Evolutionary conservation across 2,888 invertebrate species (phyloP).

Genomic region (Drosophila maculinotata): DNA sequence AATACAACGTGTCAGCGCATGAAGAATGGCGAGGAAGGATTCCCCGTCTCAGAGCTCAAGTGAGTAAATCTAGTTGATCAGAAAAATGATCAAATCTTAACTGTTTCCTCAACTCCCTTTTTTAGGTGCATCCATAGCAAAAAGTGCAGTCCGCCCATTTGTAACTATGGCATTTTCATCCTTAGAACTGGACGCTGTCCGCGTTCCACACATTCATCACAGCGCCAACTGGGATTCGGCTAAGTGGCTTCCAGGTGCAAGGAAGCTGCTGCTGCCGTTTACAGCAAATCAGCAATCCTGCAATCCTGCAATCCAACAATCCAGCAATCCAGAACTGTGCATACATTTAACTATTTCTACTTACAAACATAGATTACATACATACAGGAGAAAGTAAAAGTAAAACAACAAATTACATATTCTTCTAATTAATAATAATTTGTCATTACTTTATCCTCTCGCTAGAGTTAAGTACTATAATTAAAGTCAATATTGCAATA

Average conservation of each 20-base stretch:
- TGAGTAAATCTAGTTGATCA: slow-evolving; percentile 70
- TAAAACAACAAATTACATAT: no score
- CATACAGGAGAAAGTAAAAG: slow-evolving; percentile 13
- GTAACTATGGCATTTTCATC: slow-evolving; percentile 81
- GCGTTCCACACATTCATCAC: slow-evolving; percentile 45
- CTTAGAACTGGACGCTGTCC: slow-evolving; percentile 83
- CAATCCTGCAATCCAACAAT: slow-evolving; percentile 22
- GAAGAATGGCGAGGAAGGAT: slow-evolving; percentile 88
- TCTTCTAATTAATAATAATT: no score
- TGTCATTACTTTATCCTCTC: no score
- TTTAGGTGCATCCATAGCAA: slow-evolving; percentile 77
- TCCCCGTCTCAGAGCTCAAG: slow-evolving; percentile 88
- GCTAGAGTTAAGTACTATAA: no score
- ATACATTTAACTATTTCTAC: slow-evolving; percentile 49
- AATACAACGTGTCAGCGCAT: slow-evolving; percentile 87
- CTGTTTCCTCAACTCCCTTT: neutral
- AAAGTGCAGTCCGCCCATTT: slow-evolving; percentile 81
- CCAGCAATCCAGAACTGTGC: slow-evolving; percentile 66
- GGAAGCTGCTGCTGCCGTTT: slow-evolving; percentile 30
- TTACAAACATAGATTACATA: slow-evolving; percentile 17
- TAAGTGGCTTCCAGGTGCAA: slow-evolving; percentile 42
- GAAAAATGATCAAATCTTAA: neutral
- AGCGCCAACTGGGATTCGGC: slow-evolving; percentile 66
- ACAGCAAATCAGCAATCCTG: slow-evolving; percentile 15
- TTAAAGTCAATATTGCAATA: no score